Evolutionary conservation across 2,888 invertebrate species (phyloP), one percentile per base, ranked within the genome.

Genomic region (Rosalia funebris): DNA sequence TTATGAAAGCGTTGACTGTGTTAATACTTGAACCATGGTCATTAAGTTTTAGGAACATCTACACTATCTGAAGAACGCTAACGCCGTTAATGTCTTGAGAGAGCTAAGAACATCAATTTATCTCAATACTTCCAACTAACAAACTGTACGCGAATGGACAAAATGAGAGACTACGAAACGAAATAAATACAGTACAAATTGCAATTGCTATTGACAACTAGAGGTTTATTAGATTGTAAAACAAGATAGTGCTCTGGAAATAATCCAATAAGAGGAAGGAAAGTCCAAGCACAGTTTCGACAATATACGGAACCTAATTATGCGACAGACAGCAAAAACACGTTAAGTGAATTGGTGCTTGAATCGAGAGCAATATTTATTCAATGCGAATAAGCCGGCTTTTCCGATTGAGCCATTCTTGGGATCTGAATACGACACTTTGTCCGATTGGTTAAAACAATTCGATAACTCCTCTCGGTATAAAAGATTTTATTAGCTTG

Each of bases 221-320:
- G 39, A 25, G 34, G 42, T 53, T 53, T 53, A 53, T 53, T 41
- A 31, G 37, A 53, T 42, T 42, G 32, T 42, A 42, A 53, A 53
- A 53, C 31, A 32, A 41, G 41, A 41, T 16, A 41, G 20, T 25
- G 11, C 39, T 39, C n/a, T 7, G 19, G n/a, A 32, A 25, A 41
- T 42, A 53, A 53, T 42, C 32, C 42, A 32, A 53, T 32, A n/a
- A 32, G 53, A 32, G 53, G 42, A 53, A 42, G 53, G 42, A 17
- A 17, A 52, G 20, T 42, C 41, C 32, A 25, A 41, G 11, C 19
- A 1, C 39, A 31, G 15, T 41, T 53, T 16, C 11, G 42, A 34
- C 42, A 42, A 42, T 31, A 32, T 16, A 42, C 14, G 7, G 12
- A 50, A 42, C 53, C 31, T 32, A 32, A 53, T 42, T 42, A 53